Conservation (phyloP, 2,888 invertebrate species). For the Dicycla oo region DNA sequence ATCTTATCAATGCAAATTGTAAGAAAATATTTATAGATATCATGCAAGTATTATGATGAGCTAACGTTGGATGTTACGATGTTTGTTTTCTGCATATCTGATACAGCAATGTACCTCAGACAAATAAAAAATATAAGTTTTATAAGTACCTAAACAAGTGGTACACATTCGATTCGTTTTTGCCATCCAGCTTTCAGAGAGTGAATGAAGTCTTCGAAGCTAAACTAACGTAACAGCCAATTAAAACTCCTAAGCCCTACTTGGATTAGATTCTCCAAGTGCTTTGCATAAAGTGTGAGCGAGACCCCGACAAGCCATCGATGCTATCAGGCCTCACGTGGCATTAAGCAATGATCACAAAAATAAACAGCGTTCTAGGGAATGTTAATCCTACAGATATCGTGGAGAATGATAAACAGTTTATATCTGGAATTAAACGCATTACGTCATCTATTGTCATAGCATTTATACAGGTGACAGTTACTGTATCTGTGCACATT, state of each 20-base stretch:
- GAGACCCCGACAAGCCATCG: neutral
- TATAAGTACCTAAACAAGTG: neutral
- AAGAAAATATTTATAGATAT: slow-evolving; percentile 31
- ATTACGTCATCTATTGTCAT: slow-evolving; percentile 51
- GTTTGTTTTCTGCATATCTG: slow-evolving; percentile 28
- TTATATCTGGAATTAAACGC: slow-evolving; percentile 46
- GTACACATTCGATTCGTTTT: neutral
- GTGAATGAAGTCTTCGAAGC: neutral
- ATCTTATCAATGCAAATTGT: slow-evolving; percentile 57
- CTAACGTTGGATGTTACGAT: slow-evolving; percentile 6
- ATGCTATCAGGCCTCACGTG: slow-evolving; percentile 34
- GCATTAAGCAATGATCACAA: slow-evolving; percentile 33
- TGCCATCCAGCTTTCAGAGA: neutral
- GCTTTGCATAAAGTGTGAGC: neutral
- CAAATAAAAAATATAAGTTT: neutral
- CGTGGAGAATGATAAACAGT: slow-evolving; percentile 57
- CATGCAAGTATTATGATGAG: slow-evolving; percentile 21
- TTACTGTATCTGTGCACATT: slow-evolving; percentile 20
- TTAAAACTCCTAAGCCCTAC: slow-evolving; percentile 37
- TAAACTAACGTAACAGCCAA: slow-evolving; percentile 17
- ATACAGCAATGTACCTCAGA: neutral
- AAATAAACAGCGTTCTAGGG: slow-evolving; percentile 50
- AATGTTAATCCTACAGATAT: slow-evolving; percentile 59
- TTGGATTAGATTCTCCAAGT: slow-evolving; percentile 17
- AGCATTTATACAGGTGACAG: slow-evolving; percentile 26